Evolutionary conservation across 2,113 vertebrate species (phyloP).

Genomic region (Oreochromis tanganicae): DNA sequence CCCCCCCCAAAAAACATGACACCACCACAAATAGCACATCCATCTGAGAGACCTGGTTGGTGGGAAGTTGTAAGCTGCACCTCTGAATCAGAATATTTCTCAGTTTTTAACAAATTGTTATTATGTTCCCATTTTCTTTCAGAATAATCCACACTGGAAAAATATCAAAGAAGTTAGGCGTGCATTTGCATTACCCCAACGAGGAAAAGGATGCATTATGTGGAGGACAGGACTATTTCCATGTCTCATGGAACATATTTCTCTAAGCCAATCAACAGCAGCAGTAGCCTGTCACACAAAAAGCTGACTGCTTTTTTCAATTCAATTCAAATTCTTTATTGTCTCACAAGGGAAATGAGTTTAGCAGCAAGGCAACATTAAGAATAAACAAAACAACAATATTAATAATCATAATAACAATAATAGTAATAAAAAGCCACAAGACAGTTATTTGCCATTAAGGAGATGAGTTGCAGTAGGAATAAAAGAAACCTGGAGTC

Average conservation of each 20-base stretch:
- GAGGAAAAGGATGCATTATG: neutral
- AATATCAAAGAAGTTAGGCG: neutral
- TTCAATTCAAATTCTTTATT: neutral
- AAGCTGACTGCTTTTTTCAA: neutral
- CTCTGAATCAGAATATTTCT: accelerated
- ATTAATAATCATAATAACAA: neutral
- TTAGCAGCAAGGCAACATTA: neutral
- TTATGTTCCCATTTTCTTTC: neutral
- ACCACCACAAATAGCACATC: neutral
- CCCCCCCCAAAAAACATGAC: neutral
- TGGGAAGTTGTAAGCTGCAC: neutral
- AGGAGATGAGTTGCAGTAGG: neutral
- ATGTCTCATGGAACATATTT: neutral
- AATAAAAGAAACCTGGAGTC: neutral
- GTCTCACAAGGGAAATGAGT: neutral
- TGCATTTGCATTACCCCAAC: neutral
- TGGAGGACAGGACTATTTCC: neutral
- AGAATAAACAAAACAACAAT: neutral
- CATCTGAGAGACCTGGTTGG: neutral
- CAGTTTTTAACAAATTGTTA: neutral
- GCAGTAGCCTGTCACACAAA: neutral
- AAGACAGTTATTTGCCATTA: neutral
- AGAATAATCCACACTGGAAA: neutral
- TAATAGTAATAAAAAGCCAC: neutral
- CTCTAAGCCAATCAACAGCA: neutral